Evolutionary conservation across 2,113 vertebrate genomes (phyloP).

Genomic region (Mesitornis unicolor): DNA sequence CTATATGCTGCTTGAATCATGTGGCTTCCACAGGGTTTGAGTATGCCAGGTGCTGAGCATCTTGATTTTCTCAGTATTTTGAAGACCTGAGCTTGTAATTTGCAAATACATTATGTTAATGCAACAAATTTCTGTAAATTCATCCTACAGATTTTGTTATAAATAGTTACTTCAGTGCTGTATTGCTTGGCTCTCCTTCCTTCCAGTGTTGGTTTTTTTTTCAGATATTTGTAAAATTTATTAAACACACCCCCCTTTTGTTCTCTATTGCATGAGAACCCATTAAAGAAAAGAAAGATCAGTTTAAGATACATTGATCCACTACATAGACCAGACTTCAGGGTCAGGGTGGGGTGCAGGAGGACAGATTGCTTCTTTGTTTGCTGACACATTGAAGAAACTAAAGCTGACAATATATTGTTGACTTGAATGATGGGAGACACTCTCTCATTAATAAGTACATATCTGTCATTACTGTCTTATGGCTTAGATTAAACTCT

Average conservation of each 20-base stretch:
- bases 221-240: neutral
- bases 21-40: neutral
- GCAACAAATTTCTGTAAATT: neutral
- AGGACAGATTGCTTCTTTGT: neutral
- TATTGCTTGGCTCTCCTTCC: neutral
- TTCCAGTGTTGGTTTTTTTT: neutral
- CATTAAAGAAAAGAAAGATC: neutral
- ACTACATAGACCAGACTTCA: neutral
- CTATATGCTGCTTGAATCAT: neutral
- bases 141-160: neutral
- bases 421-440: neutral
- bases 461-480: neutral
- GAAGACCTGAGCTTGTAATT: neutral
- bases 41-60: neutral
- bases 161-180: neutral
- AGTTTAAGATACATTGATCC: neutral
- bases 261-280: neutral
- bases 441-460: neutral
- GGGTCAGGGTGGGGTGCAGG: neutral
- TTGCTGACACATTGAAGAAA: neutral
- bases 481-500: constrained; percentile 37
- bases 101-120: neutral
- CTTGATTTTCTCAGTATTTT: neutral
- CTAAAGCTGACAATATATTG: neutral
- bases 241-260: neutral